These are phyloP conservation scores for Neolamprologus variostigma DNA, from an alignment of 2,113 vertebrate species.

Conservation along the genomic window DNA sequence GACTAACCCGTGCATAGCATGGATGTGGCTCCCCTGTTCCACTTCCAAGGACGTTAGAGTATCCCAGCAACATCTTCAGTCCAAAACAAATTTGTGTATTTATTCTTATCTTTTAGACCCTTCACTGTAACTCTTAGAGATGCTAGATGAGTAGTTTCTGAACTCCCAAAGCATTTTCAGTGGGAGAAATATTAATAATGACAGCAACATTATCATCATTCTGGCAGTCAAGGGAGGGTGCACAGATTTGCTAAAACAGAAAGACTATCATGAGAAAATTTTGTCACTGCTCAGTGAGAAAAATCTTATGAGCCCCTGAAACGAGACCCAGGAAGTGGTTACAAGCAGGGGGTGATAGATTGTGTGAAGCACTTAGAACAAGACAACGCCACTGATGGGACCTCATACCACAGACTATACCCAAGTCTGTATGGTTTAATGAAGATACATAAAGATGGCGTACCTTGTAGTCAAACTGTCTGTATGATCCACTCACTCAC, in stretches of 20 bases:
- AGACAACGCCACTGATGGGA: neutral
- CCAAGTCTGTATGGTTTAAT: neutral
- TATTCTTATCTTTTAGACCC: neutral
- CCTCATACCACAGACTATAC: neutral
- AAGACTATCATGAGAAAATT: fast-evolving
- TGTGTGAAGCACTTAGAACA: neutral
- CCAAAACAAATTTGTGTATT: neutral
- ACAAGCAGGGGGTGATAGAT: neutral
- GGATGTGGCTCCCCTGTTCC: neutral
- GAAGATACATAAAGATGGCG: fast-evolving
- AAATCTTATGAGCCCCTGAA: neutral
- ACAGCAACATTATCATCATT: neutral
- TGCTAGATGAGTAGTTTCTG: neutral
- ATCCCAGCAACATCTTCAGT: neutral
- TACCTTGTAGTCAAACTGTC: neutral
- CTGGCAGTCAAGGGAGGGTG: neutral
- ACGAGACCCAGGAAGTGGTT: neutral
- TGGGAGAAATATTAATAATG: neutral
- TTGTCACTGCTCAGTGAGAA: neutral
- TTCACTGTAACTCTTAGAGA: neutral
- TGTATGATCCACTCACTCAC: neutral
- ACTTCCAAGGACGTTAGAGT: fast-evolving
- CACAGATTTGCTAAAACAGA: neutral
- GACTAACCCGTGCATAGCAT: neutral
- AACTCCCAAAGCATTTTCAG: neutral